Conservation (phyloP, 2,888 invertebrate species). For the Pristionchus arcanus region DNA sequence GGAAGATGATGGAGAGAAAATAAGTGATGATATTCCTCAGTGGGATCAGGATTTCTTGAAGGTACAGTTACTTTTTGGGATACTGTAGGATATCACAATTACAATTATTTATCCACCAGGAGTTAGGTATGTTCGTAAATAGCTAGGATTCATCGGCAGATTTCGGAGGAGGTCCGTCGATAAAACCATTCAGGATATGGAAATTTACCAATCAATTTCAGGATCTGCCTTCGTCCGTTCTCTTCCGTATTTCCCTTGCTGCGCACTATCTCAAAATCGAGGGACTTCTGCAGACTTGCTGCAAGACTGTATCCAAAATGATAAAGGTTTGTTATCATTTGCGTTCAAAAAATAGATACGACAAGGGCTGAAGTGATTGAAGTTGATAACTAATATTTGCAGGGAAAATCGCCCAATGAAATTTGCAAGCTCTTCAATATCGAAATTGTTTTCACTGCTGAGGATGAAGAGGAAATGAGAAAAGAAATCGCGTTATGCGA, state of each 20-base stretch:
- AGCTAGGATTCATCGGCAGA: no score
- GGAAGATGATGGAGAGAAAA: background rate
- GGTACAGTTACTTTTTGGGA: background rate
- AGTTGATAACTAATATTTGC: background rate
- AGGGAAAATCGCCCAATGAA: background rate
- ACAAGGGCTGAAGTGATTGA: background rate
- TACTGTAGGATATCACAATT: no score
- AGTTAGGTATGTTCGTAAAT: no score
- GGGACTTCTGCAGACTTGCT: slow-evolving; percentile 90
- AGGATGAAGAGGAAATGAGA: background rate
- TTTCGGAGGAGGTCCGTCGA: no score
- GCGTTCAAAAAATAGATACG: no score
- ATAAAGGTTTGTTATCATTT: slow-evolving; percentile 2
- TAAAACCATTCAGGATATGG: background rate
- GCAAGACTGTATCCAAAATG: slow-evolving; percentile 57
- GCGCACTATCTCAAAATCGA: slow-evolving; percentile 87
- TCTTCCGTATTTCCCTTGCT: background rate
- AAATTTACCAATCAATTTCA: background rate
- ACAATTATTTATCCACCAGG: no score
- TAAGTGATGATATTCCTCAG: background rate
- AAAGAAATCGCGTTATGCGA: background rate
- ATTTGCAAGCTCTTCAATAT: background rate
- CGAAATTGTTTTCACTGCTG: background rate
- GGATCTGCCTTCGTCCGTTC: background rate
- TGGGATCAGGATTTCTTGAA: background rate